Percentiles rank a stretch among this genome's conserved stretches.
Evolutionary conservation across 2,888 invertebrate genomes (phyloP).

Genomic region (Cartodere bifasciata): DNA sequence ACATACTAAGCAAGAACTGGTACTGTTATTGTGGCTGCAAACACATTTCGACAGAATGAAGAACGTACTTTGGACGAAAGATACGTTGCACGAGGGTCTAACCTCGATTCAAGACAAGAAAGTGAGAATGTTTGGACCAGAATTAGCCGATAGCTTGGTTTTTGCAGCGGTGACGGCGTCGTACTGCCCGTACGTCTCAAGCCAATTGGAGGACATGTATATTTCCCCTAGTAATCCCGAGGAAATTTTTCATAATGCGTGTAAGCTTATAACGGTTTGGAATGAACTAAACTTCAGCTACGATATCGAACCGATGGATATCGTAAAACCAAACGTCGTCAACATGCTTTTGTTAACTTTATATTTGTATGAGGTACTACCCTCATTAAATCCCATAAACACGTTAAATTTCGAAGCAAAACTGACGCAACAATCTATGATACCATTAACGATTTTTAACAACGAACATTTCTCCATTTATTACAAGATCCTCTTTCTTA

Average conservation of each 20-base stretch:
- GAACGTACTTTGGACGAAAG: slow-evolving; percentile 33
- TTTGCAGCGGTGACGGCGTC: slow-evolving; percentile 41
- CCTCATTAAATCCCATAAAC: slow-evolving; percentile 39
- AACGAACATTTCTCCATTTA: slow-evolving; percentile 17
- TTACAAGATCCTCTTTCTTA: slow-evolving; percentile 24
- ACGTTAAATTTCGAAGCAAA: slow-evolving; percentile 36
- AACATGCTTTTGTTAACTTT: slow-evolving; percentile 45
- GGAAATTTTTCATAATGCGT: slow-evolving; percentile 44
- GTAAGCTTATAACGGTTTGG: slow-evolving; percentile 36
- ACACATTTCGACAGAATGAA: slow-evolving; percentile 30
- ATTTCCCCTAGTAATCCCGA: slow-evolving; percentile 29
- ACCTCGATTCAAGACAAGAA: slow-evolving; percentile 24
- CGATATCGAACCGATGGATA: slow-evolving; percentile 39
- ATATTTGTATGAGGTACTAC: slow-evolving; percentile 41
- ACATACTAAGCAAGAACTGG: slow-evolving; percentile 20
- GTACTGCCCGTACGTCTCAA: slow-evolving; percentile 44
- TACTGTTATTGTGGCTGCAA: slow-evolving; percentile 34
- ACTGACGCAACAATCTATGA: slow-evolving; percentile 34
- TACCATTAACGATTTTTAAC: slow-evolving; percentile 35
- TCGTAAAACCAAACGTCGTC: slow-evolving; percentile 41
- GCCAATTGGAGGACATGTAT: slow-evolving; percentile 37
- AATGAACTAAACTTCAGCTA: slow-evolving; percentile 42
- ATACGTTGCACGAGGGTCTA: slow-evolving; percentile 34
- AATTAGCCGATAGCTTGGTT: slow-evolving; percentile 43
- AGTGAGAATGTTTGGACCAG: slow-evolving; percentile 36